These are phyloP conservation scores for Periophthalmus magnuspinnatus DNA, from an alignment of 2,797 vertebrate genomes.

Conservation along the genomic window DNA sequence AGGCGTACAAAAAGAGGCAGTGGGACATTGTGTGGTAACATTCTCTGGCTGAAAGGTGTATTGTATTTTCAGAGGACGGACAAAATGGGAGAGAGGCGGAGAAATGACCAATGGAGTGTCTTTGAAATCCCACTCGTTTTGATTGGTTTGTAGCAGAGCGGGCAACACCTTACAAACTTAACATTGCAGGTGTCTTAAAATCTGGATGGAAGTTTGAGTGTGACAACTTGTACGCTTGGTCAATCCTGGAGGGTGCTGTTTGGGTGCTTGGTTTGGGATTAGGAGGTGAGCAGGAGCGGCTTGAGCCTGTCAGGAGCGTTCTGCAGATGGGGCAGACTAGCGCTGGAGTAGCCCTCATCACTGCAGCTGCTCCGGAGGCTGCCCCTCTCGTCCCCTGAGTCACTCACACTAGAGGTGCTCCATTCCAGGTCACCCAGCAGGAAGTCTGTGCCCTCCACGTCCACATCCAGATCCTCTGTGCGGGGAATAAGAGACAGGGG, in stretches of 20 bases:
- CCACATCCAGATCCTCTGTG: slow-evolving; percentile 90
- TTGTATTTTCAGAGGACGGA: slow-evolving; percentile 24
- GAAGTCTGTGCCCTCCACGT: slow-evolving; percentile 90
- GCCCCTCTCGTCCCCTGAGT: slow-evolving; percentile 87
- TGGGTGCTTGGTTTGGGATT: slow-evolving; percentile 65
- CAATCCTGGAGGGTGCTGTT: slow-evolving; percentile 26
- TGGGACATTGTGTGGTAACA: slow-evolving; percentile 77
- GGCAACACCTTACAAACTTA: slow-evolving; percentile 44
- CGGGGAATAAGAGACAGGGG: slow-evolving; percentile 19
- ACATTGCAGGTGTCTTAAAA: slow-evolving; percentile 28
- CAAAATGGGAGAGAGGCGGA: slow-evolving; percentile 5
- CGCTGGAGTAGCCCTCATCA: slow-evolving; percentile 93
- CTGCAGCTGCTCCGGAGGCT: slow-evolving; percentile 92
- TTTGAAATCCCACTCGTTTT: slow-evolving; percentile 51
- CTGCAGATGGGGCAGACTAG: slow-evolving; percentile 82
- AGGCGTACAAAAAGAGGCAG: slow-evolving; percentile 76
- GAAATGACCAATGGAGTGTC: slow-evolving; percentile 33
- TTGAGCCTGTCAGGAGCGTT: slow-evolving; percentile 78
- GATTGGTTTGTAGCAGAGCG: slow-evolving; percentile 56
- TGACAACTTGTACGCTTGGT: slow-evolving; percentile 27
- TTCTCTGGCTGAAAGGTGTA: slow-evolving; percentile 75
- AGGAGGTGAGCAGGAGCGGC: slow-evolving; percentile 75
- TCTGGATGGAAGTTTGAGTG: slow-evolving; percentile 33
- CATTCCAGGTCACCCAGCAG: slow-evolving; percentile 88
- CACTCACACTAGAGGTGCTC: slow-evolving; percentile 94